Evolutionary conservation across 2,113 vertebrate species (phyloP), one percentile per base, ranked within the genome.

Genomic region (Paralichthys olivaceus): DNA sequence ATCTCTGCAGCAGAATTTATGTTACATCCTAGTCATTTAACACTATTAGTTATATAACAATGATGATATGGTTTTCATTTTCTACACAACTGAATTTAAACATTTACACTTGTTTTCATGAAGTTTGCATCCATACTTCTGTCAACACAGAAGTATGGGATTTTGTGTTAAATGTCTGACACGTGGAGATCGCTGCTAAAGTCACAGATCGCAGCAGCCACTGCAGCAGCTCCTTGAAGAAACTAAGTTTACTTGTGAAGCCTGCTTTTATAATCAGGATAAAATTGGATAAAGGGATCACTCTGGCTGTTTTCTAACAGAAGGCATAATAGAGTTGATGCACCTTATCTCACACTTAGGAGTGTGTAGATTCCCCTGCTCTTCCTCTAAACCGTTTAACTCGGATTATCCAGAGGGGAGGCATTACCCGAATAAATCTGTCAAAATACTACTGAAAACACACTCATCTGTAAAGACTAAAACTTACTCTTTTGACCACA

Each of bases 381-480:
- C 49, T 51, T 76, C 68, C 87, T 70, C 57, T 87, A 85, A 89
- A 75, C 79, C 55, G 66, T 87, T 90, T 85, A 90, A 82, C 72
- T 58, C 1, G 32, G 87, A 91, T 91, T 87, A 91, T 80, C 74
- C 77, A 64, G 58, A 65, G 79, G 60, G 66, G 74, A 51, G 71
- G 80, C 64, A 76, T 91, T 81, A 85, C 73, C 61, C 22, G 2
- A 75, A 75, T 37, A 79, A 83, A 90, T 70, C 87, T 78, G 85
- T 81, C 59, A 87, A 88, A 89, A 89, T 45, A 56, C 76, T 71
- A 62, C 60, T 74, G 57, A 72, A 71, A 69, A 72, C 37, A 56
- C 28, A 49, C 28, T 75, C 20, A 37, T 57, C 60, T 75, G 57
- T 29, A 28, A 77, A 54, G 54, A 67, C 17, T 28, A 34, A 60